These are phyloP conservation scores for Hyles vespertilio DNA, from an alignment of 1,140 invertebrate species.

Conservation along the genomic window DNA sequence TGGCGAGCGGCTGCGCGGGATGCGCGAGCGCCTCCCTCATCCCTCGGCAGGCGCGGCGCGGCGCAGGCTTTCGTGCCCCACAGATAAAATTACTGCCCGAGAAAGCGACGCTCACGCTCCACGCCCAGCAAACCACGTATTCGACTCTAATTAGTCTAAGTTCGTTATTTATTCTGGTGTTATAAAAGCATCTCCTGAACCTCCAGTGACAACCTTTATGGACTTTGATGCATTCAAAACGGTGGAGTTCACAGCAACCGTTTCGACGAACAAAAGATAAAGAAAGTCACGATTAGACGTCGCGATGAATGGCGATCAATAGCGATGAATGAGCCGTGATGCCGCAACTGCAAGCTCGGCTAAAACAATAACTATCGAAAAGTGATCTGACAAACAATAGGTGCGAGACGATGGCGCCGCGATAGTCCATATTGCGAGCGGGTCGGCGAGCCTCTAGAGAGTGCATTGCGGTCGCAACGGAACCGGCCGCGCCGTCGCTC, in stretches of 20 bases:
- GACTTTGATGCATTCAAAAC: not conserved
- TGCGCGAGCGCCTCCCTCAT: conserved; percentile 34
- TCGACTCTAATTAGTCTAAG: conserved; percentile 33
- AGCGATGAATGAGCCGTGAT: too few relatives aligned
- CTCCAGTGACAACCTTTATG: not conserved
- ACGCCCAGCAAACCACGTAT: conserved; percentile 19
- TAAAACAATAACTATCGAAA: conserved; percentile 7
- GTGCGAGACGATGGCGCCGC: conserved; percentile 4
- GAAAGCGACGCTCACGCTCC: conserved; percentile 31
- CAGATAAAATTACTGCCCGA: conserved; percentile 41
- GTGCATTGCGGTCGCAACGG: too few relatives aligned
- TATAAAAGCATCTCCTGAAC: conserved; percentile 27
- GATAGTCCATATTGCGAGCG: conserved; percentile 1
- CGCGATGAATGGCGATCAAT: not conserved
- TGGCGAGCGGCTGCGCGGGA: conserved; percentile 15
- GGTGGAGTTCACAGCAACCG: not conserved
- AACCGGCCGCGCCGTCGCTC: too few relatives aligned
- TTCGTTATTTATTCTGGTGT: conserved; percentile 40
- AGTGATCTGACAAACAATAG: conserved; percentile 3
- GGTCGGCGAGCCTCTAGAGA: not conserved
- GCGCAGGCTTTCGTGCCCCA: conserved; percentile 38
- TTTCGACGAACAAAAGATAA: conserved; percentile 3
- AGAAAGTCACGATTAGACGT: conserved; percentile 6
- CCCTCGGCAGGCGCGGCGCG: conserved; percentile 4
- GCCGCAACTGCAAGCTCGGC: not conserved